Base-by-base conservation (phyloP, 2,888 invertebrate species). In the Andrena flavipes region DNA sequence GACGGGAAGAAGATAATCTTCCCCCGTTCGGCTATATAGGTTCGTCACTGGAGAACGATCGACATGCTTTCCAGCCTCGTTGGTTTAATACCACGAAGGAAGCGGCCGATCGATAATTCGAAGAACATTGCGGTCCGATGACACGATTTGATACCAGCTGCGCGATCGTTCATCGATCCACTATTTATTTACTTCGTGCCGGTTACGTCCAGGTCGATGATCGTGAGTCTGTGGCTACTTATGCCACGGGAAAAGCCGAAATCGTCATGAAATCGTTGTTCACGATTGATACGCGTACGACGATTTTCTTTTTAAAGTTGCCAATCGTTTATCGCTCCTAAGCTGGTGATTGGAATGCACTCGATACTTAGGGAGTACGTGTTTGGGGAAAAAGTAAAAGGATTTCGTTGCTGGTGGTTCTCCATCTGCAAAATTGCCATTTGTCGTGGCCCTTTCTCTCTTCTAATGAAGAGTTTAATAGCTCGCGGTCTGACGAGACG, bases 1-100 rank as follows among this genome's bases (percentile, higher is more conserved):
- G 88, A 91, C 91, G 88, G 91, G 91, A 91, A 90, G 91, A 87
- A 80, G 87, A 89, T 88, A 91, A 91, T 91, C 91, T 91, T 86
- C 82, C 82, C 79, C 84, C 88, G 89, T 90, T 88, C 88, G 87
- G 80, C 84, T 86, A 86, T 87, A 48, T 30, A 30, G 59, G 62
- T 62, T 62, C 33, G 51, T 70, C 42, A 64, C 8, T 70, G 76
- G 82, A 76, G 68, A 82, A 82, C 20, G 67, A 82, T 82, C 82
- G 56, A 64, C 67, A 3, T 60, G 68, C 49, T 72, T 82, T 76
- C 60, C 63, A 76, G 35, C 64, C 63, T 35, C 33, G 30, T 26
- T 6, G 62, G 20, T 33, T 80, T 67, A 65, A 78, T 42, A 48
- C n/a, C 51, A 60, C 60, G 67, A 65, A 60, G 64, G 60, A 70